These are phyloP conservation scores for Paramormyrops hopkinsi DNA, from an alignment of 2,797 vertebrate species.

Conservation along the genomic window DNA sequence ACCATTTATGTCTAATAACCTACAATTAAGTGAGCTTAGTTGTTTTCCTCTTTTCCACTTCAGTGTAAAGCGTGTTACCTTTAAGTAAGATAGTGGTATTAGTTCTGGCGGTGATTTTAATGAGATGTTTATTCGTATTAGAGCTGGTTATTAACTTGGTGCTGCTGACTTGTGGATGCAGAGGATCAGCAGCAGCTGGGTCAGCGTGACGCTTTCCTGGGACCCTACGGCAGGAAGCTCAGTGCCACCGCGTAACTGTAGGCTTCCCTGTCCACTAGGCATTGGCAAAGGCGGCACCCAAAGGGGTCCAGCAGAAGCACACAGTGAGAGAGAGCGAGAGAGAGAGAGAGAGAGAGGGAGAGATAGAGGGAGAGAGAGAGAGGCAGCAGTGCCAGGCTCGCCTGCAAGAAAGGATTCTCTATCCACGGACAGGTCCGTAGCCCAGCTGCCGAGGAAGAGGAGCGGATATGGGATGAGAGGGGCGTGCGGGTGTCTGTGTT, in stretches of 20 bases:
- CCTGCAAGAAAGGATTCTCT: conserved; percentile 34
- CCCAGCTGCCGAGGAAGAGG: conserved; percentile 34
- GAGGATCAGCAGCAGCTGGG: not conserved
- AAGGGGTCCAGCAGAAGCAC: conserved; percentile 13
- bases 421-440: conserved; percentile 36
- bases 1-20: not conserved
- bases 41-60: not conserved
- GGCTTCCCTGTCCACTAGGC: not conserved
- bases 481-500: conserved; percentile 22
- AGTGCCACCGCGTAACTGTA: conserved; percentile 8
- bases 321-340: not conserved
- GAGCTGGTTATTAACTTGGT: not conserved
- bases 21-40: not conserved
- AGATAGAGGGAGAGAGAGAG: not conserved
- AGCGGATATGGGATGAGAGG: conserved; percentile 17
- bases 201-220: not conserved
- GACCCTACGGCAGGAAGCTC: not conserved
- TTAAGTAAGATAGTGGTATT: not conserved
- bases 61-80: not conserved
- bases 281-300: conserved; percentile 22
- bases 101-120: not conserved
- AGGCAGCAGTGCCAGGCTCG: conserved; percentile 29
- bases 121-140: not conserved
- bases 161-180: not conserved
- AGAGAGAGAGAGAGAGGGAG: not conserved